Base-by-base conservation (phyloP, 2,888 invertebrate genomes). In the Pristionchus entomophagus region DNA sequence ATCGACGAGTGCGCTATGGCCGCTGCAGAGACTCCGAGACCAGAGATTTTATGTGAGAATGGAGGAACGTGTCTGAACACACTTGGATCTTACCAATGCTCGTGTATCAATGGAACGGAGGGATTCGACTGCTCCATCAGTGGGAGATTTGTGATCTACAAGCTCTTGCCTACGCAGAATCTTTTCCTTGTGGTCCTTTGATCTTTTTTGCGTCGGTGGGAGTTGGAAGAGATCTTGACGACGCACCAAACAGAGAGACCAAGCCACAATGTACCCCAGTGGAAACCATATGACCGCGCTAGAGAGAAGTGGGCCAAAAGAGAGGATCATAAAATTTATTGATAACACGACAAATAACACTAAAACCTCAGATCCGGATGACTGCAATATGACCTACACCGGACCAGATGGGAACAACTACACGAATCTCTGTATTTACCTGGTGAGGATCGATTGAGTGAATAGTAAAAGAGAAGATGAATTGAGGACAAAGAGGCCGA, bases 21-120 rank as follows among this genome's bases (percentile, higher is more conserved):
- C 10, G 14, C 77, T 6, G 22, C 32, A 19, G n/a, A 65, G 35
- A 8, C 26, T 0, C 59, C 51, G 2, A 51, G 19, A 22, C 62
- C 32, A 5, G 26, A 35, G 17, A 19, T 49, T 49, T 53, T 32
- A 12, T 80, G 80, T 29, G 32, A 80, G 32, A 32, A 32, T 35
- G 80, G 80, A 41, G 80, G 80, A 19, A 80, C 80, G 14, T 80
- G 80, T 29, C 10, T 80, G 22, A 80, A 80, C 38, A 32, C 38
- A n/a, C n/a, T 5, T 14, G 56, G 56, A n/a, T 82, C 38, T 0
- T 82, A 59, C n/a, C 2, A 56, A 26, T 82, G 82, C n/a, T 17
- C 17, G 2, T 82, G 82, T 22, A 26, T 45, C 26, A 56, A 51
- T 56, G 82, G 82, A 38, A 38, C 41, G 38, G 53, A 82, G 29